Conservation (phyloP, 2,113 vertebrate species). For the Cochlearius cochlearius region DNA sequence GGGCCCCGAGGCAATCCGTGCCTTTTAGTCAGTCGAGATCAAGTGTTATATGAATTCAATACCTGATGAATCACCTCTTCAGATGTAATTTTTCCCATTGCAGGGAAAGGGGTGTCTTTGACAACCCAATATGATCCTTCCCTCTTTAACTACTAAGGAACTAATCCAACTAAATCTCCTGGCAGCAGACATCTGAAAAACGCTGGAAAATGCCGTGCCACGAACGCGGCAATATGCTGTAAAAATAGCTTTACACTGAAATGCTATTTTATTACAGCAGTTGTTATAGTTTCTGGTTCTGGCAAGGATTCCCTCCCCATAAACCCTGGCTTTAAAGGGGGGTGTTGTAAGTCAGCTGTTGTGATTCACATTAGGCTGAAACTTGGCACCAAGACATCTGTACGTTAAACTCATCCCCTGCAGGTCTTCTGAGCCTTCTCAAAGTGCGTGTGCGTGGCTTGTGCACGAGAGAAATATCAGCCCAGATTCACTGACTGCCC, state of each 20-base stretch:
- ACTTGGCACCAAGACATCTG: conserved; percentile 12
- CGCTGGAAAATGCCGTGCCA: neutral
- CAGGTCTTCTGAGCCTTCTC: conserved; percentile 39
- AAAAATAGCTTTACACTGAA: conserved; percentile 31
- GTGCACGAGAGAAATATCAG: neutral
- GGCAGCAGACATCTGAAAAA: conserved; percentile 37
- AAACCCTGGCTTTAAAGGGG: neutral
- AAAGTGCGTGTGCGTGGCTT: neutral
- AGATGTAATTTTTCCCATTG: conserved; percentile 1
- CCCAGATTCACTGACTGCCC: neutral
- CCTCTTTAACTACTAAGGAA: neutral
- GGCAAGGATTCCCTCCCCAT: conserved; percentile 15
- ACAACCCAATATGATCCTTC: neutral
- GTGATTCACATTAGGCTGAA: conserved; percentile 53
- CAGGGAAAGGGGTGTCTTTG: neutral
- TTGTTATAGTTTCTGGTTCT: conserved; percentile 58
- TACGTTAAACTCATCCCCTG: conserved; percentile 35
- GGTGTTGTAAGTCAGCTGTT: conserved; percentile 57
- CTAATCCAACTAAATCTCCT: conserved; percentile 40
- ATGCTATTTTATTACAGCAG: conserved; percentile 32
- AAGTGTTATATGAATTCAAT: neutral
- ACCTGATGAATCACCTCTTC: conserved; percentile 26
- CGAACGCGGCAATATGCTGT: neutral
- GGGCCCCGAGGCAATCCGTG: neutral
- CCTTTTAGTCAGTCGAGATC: neutral